phyloP scores from a whole-genome alignment of 2,113 vertebrate species.

The Neofelis nebulosa region DNA sequence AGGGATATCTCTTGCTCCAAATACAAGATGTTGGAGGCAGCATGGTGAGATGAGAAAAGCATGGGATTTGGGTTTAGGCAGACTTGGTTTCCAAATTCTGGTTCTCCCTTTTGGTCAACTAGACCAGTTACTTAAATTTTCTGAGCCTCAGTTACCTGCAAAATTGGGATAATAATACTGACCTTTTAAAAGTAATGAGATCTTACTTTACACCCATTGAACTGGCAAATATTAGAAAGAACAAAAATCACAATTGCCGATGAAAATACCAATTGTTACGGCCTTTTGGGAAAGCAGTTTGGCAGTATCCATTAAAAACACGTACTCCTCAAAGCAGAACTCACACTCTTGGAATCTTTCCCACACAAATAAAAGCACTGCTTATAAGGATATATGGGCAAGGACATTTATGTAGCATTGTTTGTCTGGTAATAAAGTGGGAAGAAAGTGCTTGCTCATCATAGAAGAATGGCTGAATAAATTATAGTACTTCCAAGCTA shows the following conservation, averaged over 20 bases:
- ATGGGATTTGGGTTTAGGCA: not conserved
- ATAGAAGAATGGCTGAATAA: slow-evolving; percentile 40
- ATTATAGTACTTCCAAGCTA: not conserved
- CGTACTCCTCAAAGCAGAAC: not conserved
- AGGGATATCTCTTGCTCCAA: not conserved
- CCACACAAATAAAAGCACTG: slow-evolving; percentile 38
- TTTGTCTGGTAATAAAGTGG: slow-evolving; percentile 37
- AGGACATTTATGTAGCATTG: not conserved
- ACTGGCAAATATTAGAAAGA: not conserved
- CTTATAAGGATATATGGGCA: not conserved
- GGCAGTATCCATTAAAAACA: slow-evolving; percentile 44
- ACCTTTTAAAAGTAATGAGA: slow-evolving; percentile 27
- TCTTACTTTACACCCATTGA: not conserved
- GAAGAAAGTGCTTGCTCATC: slow-evolving; percentile 57
- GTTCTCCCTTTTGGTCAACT: not conserved
- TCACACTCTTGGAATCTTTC: slow-evolving; percentile 43
- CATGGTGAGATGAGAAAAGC: not conserved
- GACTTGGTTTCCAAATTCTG: not conserved
- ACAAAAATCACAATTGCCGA: slow-evolving; percentile 29
- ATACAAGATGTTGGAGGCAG: not conserved
- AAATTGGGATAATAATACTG: not conserved
- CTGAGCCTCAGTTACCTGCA: not conserved
- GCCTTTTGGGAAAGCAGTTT: slow-evolving; percentile 9
- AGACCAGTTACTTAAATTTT: not conserved
- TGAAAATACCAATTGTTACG: slow-evolving; percentile 6